Evolutionary conservation across 2,113 vertebrate species (phyloP), one percentile per base, ranked within the genome.

Genomic region (Menura novaehollandiae): DNA sequence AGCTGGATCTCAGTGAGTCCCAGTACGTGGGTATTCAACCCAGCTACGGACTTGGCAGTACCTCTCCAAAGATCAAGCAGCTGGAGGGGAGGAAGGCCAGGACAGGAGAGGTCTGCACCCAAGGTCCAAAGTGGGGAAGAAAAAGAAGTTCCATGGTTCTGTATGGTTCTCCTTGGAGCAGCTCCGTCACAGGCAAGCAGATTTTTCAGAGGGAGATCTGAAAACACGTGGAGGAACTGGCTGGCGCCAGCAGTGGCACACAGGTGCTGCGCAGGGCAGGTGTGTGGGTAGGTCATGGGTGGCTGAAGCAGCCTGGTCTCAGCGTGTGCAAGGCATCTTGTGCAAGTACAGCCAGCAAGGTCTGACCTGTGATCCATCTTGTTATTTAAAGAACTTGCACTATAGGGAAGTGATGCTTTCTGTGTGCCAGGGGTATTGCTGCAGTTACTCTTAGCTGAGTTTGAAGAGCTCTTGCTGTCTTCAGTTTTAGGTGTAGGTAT

Each of bases 221-320:
- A 43, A 77, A 85, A 77, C 17, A 41, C 4, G 1, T 1, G 4
- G 43, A 63, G 51, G 52, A 75, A 17, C 33, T 47, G 59, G 13
- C 72, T 86, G 51, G 15, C 8, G 6, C 63, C 35, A 72, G 66
- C 39, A 62, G 32, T 28, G n/a, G 24, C 14, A 22, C 37, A 7
- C 0, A 1, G 43, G 17, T 47, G 32, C 41, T 49, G 20, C 4
- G 0, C 3, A 18, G 46, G 10, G 10, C 0, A 1, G 2, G 7
- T 3, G 0, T 49, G 17, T 9, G 27, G 11, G 62, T 82, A n/a
- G 35, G 20, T 75, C 28, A 5, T 26, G 22, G 21, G 32, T 6
- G 3, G 24, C 52, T 72, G 88, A 83, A 85, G 30, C 46, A 66
- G 49, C 51, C n/a, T 47, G 14, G 17, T 56, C 68, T 87, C 47